These are phyloP conservation scores for Bugulina stolonifera DNA, from an alignment of 2,888 invertebrate species.

Conservation along the genomic window DNA sequence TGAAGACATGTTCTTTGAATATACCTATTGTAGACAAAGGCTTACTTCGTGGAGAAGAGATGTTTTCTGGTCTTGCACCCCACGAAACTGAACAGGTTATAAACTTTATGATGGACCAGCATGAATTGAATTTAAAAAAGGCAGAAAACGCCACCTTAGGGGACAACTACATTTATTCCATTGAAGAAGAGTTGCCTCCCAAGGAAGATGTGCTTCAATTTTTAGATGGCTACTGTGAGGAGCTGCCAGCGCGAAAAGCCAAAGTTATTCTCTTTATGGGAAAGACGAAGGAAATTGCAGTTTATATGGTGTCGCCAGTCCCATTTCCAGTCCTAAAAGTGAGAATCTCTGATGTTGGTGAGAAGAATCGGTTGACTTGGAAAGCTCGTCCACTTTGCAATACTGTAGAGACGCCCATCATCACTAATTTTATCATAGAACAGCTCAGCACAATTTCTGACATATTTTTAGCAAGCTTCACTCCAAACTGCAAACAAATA, in stretches of 20 bases:
- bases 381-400: constrained; percentile 17
- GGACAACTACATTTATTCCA: constrained; percentile 15
- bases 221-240: not conserved
- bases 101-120: not conserved
- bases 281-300: not conserved
- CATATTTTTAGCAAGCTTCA: not conserved
- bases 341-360: not conserved
- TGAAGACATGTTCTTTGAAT: too few relatives aligned
- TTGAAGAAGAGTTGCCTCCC: constrained; percentile 16
- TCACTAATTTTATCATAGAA: not conserved
- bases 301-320: constrained; percentile 16
- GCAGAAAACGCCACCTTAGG: not conserved
- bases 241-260: constrained; percentile 4
- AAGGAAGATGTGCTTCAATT: not conserved
- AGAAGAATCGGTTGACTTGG: not conserved
- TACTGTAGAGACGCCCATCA: not conserved
- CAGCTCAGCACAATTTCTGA: not conserved
- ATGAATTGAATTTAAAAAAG: not conserved
- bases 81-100: not conserved
- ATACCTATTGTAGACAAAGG: too few relatives aligned
- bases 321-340: not conserved
- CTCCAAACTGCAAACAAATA: not conserved
- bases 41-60: too few relatives aligned
- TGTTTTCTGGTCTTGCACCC: not conserved
- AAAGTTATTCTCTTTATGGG: constrained; percentile 18